phyloP scores from a whole-genome alignment of 2,797 vertebrate species.

The Buceros bicornis region DNA sequence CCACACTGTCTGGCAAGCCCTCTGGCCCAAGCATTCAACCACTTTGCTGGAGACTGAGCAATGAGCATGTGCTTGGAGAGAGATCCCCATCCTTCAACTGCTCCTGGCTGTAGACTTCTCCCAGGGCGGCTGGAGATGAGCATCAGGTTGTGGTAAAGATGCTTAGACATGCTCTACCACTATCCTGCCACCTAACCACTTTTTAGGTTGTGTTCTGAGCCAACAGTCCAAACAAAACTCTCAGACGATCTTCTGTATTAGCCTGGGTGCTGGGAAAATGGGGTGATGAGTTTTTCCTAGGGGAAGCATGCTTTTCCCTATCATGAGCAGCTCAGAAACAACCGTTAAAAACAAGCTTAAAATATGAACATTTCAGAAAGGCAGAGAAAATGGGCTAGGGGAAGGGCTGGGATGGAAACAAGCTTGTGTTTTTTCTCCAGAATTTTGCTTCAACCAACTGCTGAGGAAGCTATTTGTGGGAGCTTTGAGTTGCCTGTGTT shows the following conservation, averaged over 20 bases:
- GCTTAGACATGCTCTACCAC: neutral
- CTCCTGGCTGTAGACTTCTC: neutral
- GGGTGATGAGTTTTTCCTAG: neutral
- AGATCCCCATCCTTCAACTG: neutral
- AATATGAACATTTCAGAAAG: neutral
- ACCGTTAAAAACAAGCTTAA: neutral
- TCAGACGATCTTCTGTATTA: neutral
- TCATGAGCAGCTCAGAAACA: neutral
- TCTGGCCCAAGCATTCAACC: neutral
- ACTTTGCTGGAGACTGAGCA: neutral
- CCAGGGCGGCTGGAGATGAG: neutral
- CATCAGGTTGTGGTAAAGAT: neutral
- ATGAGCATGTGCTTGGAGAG: neutral
- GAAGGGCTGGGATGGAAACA: neutral
- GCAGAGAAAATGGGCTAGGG: neutral
- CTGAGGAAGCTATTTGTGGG: neutral
- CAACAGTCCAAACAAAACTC: neutral
- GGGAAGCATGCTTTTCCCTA: neutral
- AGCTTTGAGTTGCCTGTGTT: neutral
- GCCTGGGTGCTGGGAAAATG: neutral
- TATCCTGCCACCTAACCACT: neutral
- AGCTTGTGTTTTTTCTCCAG: neutral
- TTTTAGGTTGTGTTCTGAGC: neutral
- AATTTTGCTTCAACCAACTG: neutral
- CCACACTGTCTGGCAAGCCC: accelerated